A percentile compares a stretch with the other conserved stretches of the same genome.
Conservation (phyloP, 2,113 vertebrate species). For the Silurus meridionalis region DNA sequence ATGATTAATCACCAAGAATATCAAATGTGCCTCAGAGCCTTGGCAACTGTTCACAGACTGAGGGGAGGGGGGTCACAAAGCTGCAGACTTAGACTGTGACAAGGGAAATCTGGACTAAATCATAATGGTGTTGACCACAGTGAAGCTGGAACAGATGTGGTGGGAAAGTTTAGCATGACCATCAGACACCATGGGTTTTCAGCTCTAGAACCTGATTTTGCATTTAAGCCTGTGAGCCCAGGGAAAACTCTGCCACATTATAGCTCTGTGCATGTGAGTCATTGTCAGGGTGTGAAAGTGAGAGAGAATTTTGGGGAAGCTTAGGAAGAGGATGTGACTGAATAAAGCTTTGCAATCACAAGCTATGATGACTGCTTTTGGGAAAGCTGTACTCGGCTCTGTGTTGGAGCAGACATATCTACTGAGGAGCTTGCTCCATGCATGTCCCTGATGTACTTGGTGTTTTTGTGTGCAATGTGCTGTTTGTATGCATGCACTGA, state of each 20-base stretch:
- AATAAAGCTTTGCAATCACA: conserved; percentile 11
- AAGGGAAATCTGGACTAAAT: not conserved
- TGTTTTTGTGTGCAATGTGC: not conserved
- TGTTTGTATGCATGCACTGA: not conserved
- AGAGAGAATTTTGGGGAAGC: conserved; percentile 68
- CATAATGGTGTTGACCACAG: not conserved
- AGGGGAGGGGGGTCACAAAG: not conserved
- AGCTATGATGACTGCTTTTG: conserved; percentile 38
- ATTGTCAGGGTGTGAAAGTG: conserved; percentile 67
- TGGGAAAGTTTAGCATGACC: not conserved
- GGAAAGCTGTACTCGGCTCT: not conserved
- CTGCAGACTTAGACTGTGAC: not conserved
- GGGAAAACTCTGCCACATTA: conserved; percentile 1
- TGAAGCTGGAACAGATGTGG: not conserved
- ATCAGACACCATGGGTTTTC: not conserved
- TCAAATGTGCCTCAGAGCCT: not conserved
- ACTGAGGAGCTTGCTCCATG: conserved; percentile 11
- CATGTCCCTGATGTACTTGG: not conserved
- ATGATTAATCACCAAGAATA: not conserved
- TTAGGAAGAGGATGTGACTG: conserved; percentile 69
- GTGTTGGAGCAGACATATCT: not conserved
- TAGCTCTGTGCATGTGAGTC: conserved; percentile 45
- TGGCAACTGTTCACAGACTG: not conserved
- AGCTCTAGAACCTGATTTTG: not conserved
- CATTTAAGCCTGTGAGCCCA: not conserved